Percentiles rank a stretch among this genome's conserved stretches.
Conservation (phyloP, 2,888 invertebrate species). For the Pseudolycoriella hygida region DNA sequence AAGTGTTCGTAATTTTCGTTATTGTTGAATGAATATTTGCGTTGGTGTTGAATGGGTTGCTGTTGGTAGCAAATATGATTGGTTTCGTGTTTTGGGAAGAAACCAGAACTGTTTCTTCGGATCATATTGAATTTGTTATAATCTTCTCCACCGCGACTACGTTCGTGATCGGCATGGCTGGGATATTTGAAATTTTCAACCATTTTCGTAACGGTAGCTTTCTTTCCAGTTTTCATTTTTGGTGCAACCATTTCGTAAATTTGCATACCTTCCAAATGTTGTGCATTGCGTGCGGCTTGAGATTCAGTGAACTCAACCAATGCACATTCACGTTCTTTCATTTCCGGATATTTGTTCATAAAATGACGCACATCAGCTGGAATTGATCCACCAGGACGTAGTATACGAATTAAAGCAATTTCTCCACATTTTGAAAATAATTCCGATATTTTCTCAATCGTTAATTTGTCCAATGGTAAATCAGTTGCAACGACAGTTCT, state of each 20-base stretch:
- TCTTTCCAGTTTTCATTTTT: conserved; percentile 51
- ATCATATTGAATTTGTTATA: conserved; percentile 16
- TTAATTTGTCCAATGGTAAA: conserved; percentile 67
- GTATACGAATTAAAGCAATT: conserved; percentile 71
- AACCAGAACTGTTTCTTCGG: conserved; percentile 27
- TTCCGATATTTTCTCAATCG: conserved; percentile 82
- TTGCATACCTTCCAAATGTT: conserved; percentile 48
- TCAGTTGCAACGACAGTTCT: conserved; percentile 77
- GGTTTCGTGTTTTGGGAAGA: conserved; percentile 31
- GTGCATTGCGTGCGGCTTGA: conserved; percentile 67
- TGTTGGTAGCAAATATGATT: conserved; percentile 13
- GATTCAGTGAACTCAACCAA: conserved; percentile 81
- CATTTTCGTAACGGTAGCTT: conserved; percentile 39
- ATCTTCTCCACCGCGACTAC: conserved; percentile 23
- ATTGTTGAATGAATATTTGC: conserved; percentile 7
- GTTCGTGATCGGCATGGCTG: conserved; percentile 22
- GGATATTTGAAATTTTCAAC: conserved; percentile 43
- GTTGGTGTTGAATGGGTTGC: conserved; percentile 10
- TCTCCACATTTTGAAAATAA: conserved; percentile 78
- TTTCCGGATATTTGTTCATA: conserved; percentile 75
- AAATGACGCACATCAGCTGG: conserved; percentile 84
- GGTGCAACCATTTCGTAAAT: conserved; percentile 66
- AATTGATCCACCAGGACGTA: conserved; percentile 75
- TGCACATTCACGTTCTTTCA: conserved; percentile 73
- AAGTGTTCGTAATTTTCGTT: conserved; percentile 10